Evolutionary conservation across 2,888 invertebrate species (phyloP), one percentile per base, ranked within the genome.

Genomic region (Drosophila histrio): DNA sequence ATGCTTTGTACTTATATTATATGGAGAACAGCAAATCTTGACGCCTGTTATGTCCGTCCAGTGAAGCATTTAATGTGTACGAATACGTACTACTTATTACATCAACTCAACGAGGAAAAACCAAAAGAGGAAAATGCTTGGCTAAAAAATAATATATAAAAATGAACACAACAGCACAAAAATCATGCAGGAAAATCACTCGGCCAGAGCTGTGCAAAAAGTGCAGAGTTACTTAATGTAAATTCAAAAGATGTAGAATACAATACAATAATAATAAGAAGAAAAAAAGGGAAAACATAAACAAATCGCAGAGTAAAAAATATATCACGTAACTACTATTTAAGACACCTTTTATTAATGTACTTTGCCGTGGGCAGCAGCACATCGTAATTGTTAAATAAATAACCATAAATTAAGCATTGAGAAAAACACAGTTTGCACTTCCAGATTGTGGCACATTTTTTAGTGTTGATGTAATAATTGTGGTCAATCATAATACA

Each of bases 401-500:
- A 64, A 61, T 61, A 64, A 62, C 17, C 30, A 39, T 62, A 53
- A 67, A 43, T 36, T 15, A 46, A 52, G 30, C 11, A 47, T n/a
- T 15, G 26, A 39, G 36, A 58, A 59, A 49, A 56, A 56, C 21
- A 19, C 21, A 19, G 34, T 52, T 13, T 68, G 44, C 47, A 38
- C 43, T 65, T 44, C 32, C 24, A 30, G 52, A 38, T 53, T 53
- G 28, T 65, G 46, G n/a, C 36, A 63, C 57, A 64, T 64, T 53
- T 47, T 28, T 32, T 7, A 41, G 6, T 36, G 66, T 56, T 79
- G 68, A 83, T 72, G 75, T 67, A 83, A 83, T 75, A 54, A 50
- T 15, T 36, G 53, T 19, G 21, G 50, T 52, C 49, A 61, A 59
- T 65, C 47, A 47, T 60, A 64, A 26, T 53, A 44, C 39, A 30